Base-by-base conservation (phyloP, 2,113 vertebrate species). In the Azemiops feae region DNA sequence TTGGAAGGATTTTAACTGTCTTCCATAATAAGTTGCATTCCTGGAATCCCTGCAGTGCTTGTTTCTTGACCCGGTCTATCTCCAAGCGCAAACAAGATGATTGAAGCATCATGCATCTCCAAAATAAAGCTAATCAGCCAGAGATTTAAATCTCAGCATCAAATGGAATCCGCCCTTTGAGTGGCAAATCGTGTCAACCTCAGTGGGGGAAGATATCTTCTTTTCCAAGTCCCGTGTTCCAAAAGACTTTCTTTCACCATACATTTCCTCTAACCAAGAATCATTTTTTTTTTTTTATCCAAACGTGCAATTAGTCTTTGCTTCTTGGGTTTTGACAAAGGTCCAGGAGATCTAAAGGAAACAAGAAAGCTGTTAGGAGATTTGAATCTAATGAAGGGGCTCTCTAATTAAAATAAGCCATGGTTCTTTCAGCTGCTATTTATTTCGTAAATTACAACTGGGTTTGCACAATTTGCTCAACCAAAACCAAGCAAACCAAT, bases 321-420 rank as follows among this genome's bases (percentile, higher is more conserved):
- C 54, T 53, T n/a, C 16, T 22, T 64, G 89, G 1, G 20, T 60
- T 86, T 27, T 93, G 22, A 53, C 89, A 43, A 5, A 90, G 81
- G 0, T 87, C 89, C 57, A 16, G 81, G 11, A 93, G 89, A 93
- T 93, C 92, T 93, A 57, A 27, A 92, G 43, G 22, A 12, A 57
- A 1, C 11, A 90, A 27, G 52, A 30, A 8, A n/a, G 30, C 43
- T 3, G 1, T 93, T 60, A 93, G 54, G 20, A 90, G 43, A n/a
- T 89, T 60, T 58, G 11, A 86, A 52, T 7, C 30, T 45, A 14
- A 50, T 5, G 6, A 9, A 34, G 10, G 39, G 34, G 34, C 18
- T 81, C 74, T 4, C 18, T 81, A 23, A 81, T 81, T 22, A 43
- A 20, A 20, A 55, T 81, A 81, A 81, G 18, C 34, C 18, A 81